phyloP scores from a whole-genome alignment of 2,888 invertebrate species.

The Phyllotreta cruciferae region DNA sequence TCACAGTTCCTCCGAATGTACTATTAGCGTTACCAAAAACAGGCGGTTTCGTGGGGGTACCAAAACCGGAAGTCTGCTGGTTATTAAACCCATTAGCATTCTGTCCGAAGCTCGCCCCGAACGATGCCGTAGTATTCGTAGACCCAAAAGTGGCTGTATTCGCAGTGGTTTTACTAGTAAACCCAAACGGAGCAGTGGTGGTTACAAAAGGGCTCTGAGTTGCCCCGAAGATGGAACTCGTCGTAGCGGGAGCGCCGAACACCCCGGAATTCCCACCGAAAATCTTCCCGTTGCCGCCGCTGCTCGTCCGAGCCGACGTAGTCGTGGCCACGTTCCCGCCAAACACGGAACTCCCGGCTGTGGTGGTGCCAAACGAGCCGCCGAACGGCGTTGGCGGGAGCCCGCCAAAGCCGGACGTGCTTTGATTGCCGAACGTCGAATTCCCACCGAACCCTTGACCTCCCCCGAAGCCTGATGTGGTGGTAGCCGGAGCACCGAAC shows the following conservation, averaged over 20 bases:
- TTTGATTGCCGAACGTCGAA: constrained; percentile 12
- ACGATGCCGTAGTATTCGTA: constrained; percentile 33
- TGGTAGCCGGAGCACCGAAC: constrained; percentile 16
- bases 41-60: constrained; percentile 47
- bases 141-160: constrained; percentile 39
- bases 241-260: constrained; percentile 15
- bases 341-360: constrained; percentile 28
- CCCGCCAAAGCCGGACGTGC: constrained; percentile 27
- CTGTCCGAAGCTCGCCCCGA: constrained; percentile 35
- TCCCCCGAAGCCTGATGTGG: constrained; percentile 14
- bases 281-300: constrained; percentile 12
- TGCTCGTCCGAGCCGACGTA: constrained; percentile 9
- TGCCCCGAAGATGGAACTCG: constrained; percentile 22
- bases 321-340: constrained; percentile 36
- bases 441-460: constrained; percentile 12
- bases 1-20: constrained; percentile 20
- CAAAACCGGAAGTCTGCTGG: constrained; percentile 32
- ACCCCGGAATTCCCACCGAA: constrained; percentile 14
- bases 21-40: constrained; percentile 24
- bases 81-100: constrained; percentile 27
- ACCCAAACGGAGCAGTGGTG: constrained; percentile 36
- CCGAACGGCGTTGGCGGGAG: constrained; percentile 31
- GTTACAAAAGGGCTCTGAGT: constrained; percentile 27
- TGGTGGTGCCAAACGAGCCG: constrained; percentile 28
- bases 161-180: constrained; percentile 16